Percentiles rank a stretch among this genome's conserved stretches.
Conservation (phyloP, 1,140 invertebrate genomes). For the Vollenhovia emeryi region DNA sequence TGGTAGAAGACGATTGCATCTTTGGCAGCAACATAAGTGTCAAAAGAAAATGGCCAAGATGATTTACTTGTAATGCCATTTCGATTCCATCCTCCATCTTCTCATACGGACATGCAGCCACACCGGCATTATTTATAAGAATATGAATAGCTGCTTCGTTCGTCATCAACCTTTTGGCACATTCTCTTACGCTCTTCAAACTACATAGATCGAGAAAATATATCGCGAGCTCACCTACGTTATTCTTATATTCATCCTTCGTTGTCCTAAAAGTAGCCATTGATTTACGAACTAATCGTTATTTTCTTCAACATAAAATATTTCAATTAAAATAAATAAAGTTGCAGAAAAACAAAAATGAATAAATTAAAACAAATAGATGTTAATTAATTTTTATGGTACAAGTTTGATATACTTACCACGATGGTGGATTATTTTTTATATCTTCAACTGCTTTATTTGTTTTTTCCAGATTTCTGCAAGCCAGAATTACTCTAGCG, state of each 20-base stretch:
- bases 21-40: constrained; percentile 91
- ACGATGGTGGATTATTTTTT: constrained; percentile 67
- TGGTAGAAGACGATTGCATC: constrained; percentile 83
- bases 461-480: constrained; percentile 86
- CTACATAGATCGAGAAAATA: constrained; percentile 90
- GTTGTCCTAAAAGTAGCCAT: constrained; percentile 71
- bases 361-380: not conserved
- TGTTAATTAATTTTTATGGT: not conserved
- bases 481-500: constrained; percentile 88
- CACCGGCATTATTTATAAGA: too few species aligned
- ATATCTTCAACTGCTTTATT: constrained; percentile 84
- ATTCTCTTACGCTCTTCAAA: constrained; percentile 90
- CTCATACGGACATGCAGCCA: too few species aligned
- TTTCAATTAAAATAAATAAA: not conserved
- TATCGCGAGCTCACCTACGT: constrained; percentile 86
- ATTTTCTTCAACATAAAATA: not conserved
- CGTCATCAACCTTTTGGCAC: constrained; percentile 89
- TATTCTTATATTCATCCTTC: constrained; percentile 74
- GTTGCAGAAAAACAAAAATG: not conserved
- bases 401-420: not conserved
- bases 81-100: too few species aligned
- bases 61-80: too few species aligned
- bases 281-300: not conserved
- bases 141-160: too few species aligned
- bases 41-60: constrained; percentile 94